Percentiles rank a stretch among this genome's conserved stretches.
Evolutionary conservation across 2,888 invertebrate species (phyloP).

Genomic region (Alloplasta piceator): DNA sequence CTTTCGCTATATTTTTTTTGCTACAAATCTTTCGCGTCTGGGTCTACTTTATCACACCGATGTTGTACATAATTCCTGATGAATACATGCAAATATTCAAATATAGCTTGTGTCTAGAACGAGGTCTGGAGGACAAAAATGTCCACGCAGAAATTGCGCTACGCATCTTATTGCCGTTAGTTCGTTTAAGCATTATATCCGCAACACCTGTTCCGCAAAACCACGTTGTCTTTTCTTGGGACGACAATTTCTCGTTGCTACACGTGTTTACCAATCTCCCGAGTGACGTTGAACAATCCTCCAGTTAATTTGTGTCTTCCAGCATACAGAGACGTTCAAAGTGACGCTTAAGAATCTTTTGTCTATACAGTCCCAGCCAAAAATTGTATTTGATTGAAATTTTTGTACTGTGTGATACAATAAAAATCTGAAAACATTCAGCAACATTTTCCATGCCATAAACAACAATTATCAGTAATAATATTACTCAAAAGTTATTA

Average conservation of each 20-base stretch:
- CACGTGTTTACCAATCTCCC: slow-evolving; percentile 22
- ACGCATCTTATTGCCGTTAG: slow-evolving; percentile 48
- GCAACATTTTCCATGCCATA: no score
- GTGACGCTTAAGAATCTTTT: no score
- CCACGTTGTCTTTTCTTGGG: slow-evolving; percentile 33
- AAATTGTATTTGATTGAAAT: no score
- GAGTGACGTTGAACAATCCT: slow-evolving; percentile 11
- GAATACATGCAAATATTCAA: neutral
- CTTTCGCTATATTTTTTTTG: slow-evolving; percentile 23
- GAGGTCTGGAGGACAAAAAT: slow-evolving; percentile 10
- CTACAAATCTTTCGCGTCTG: slow-evolving; percentile 57
- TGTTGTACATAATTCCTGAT: neutral
- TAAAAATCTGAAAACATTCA: no score
- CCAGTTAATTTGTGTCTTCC: slow-evolving; percentile 5
- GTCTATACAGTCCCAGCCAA: no score
- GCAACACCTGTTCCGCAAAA: slow-evolving; percentile 50
- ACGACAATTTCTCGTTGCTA: slow-evolving; percentile 26
- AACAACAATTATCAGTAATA: no score
- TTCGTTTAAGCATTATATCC: slow-evolving; percentile 29
- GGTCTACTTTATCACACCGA: neutral
- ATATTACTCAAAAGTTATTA: no score
- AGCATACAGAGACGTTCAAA: slow-evolving; percentile 2
- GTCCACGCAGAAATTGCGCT: slow-evolving; percentile 37
- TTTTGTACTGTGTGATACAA: no score
- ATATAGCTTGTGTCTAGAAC: slow-evolving; percentile 2